phyloP scores from a whole-genome alignment of 2,797 vertebrate species.

The Mallotus villosus region DNA sequence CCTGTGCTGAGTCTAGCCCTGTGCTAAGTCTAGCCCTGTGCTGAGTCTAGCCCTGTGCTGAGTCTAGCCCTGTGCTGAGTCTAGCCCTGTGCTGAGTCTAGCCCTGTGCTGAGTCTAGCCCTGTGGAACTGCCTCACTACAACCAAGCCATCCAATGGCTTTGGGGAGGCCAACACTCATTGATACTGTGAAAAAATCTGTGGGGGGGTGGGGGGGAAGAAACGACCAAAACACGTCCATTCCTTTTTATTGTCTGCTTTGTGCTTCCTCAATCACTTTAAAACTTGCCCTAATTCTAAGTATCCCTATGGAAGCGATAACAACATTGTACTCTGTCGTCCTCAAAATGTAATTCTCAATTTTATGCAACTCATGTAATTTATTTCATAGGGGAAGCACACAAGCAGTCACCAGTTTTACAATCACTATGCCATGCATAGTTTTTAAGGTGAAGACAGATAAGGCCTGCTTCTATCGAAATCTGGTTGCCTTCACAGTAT shows the following conservation, averaged over 20 bases:
- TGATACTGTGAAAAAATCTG: slow-evolving; percentile 41
- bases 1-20: slow-evolving; percentile 25
- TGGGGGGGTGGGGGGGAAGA: neutral
- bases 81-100: slow-evolving; percentile 25
- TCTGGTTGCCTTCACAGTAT: slow-evolving; percentile 53
- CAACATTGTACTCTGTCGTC: neutral
- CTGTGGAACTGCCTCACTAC: neutral
- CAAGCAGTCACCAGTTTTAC: slow-evolving; percentile 19
- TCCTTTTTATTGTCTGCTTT: slow-evolving; percentile 3
- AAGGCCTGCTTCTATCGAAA: slow-evolving; percentile 34
- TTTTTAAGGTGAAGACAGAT: slow-evolving; percentile 19
- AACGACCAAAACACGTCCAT: slow-evolving; percentile 27
- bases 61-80: slow-evolving; percentile 30
- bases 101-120: slow-evolving; percentile 25
- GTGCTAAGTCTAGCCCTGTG: no score
- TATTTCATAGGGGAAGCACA: slow-evolving; percentile 7
- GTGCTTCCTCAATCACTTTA: neutral
- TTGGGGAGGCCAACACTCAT: slow-evolving; percentile 16
- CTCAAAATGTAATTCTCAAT: neutral
- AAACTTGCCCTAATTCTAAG: neutral
- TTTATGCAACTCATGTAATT: slow-evolving; percentile 5
- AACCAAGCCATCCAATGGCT: slow-evolving; percentile 10
- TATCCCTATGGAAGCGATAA: neutral
- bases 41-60: slow-evolving; percentile 25
- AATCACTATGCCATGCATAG: slow-evolving; percentile 19